Evolutionary conservation across 2,888 invertebrate genomes (phyloP).

Genomic region (Neelides folsomi): DNA sequence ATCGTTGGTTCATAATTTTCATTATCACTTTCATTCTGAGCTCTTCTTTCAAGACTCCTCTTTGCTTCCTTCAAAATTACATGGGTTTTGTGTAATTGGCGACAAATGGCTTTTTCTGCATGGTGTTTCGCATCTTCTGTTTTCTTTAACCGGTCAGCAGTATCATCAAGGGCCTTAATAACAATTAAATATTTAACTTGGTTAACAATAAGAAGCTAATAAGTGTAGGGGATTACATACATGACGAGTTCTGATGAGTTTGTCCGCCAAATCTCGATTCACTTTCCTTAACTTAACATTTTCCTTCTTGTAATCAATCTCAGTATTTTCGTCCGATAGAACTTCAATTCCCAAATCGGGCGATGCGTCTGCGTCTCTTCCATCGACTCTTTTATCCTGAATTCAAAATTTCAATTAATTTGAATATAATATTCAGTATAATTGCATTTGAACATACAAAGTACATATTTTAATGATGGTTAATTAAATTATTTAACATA

Average conservation of each 20-base stretch:
- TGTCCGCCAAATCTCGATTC: conserved; percentile 21
- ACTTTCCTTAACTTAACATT: conserved; percentile 20
- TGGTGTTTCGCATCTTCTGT: conserved; percentile 67
- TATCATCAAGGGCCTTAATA: conserved; percentile 57
- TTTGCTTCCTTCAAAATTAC: conserved; percentile 61
- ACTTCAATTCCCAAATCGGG: conserved; percentile 85
- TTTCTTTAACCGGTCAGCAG: conserved; percentile 57
- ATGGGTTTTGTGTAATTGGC: conserved; percentile 65
- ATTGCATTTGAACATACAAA: no score
- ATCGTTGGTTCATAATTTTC: conserved; percentile 3
- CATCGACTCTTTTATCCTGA: no score
- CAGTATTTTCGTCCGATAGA: conserved; percentile 43
- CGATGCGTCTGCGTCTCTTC: conserved; percentile 41
- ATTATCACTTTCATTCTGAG: conserved; percentile 10
- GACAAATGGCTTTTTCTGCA: conserved; percentile 69
- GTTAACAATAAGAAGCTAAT: no score
- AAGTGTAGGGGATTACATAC: no score
- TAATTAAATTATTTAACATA: no score
- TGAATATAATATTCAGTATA: no score
- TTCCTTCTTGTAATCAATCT: conserved; percentile 24
- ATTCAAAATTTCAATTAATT: no score
- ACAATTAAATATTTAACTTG: no score
- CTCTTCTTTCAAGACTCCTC: conserved; percentile 47
- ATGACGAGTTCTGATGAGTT: conserved; percentile 24
- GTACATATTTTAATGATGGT: no score